Conservation (phyloP, 2,888 invertebrate genomes). For the Heliconius charithonia region DNA sequence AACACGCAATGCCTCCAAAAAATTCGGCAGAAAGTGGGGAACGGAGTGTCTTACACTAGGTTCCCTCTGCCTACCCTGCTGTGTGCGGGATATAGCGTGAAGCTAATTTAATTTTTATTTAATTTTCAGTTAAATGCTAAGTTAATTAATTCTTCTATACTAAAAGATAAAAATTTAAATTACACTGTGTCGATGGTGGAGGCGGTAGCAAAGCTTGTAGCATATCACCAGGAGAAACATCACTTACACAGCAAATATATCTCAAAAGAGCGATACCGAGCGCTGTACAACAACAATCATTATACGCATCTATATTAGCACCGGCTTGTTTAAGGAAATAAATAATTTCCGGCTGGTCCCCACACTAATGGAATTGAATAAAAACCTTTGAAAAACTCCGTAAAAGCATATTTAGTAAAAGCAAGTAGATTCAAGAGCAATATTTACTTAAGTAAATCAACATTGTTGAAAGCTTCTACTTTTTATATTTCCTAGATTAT, state of each 20-base stretch:
- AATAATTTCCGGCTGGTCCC: constrained; percentile 65
- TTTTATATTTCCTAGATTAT: background rate
- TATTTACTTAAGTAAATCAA: background rate
- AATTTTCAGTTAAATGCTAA: too few relatives aligned
- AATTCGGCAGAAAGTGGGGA: too few relatives aligned
- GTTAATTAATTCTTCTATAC: background rate
- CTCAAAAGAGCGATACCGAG: constrained; percentile 71
- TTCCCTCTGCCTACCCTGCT: too few relatives aligned
- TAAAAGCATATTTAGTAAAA: background rate
- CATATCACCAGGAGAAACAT: constrained; percentile 56
- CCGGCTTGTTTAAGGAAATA: constrained; percentile 79
- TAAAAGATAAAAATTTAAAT: constrained; percentile 31
- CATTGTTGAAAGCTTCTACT: background rate
- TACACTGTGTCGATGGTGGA: constrained; percentile 49
- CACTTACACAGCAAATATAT: constrained; percentile 61
- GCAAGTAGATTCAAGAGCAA: background rate
- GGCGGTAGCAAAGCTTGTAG: constrained; percentile 61
- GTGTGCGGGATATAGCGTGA: too few relatives aligned
- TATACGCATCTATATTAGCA: constrained; percentile 75
- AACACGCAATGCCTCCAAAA: too few relatives aligned
- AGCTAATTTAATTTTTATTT: too few relatives aligned
- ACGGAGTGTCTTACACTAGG: too few relatives aligned
- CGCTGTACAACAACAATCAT: constrained; percentile 83
- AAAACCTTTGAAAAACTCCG: background rate
- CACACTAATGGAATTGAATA: constrained; percentile 54